These are phyloP conservation scores for Diadegma fenestrale DNA, from an alignment of 2,888 invertebrate species.

Conservation along the genomic window DNA sequence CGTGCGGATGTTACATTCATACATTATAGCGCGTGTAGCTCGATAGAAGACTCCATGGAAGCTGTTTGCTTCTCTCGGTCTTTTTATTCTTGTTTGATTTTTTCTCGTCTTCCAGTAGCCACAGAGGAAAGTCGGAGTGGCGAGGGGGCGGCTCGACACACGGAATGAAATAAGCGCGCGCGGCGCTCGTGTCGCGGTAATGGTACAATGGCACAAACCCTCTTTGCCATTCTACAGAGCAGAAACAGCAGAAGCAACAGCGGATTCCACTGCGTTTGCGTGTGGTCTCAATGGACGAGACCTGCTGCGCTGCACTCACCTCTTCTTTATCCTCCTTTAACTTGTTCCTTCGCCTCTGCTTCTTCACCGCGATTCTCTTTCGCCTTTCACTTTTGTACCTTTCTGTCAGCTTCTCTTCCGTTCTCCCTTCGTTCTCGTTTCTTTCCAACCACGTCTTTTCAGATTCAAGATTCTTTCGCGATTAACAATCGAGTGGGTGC, in stretches of 20 bases:
- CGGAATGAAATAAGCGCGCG: constrained; percentile 69
- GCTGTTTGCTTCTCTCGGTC: neutral
- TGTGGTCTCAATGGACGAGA: constrained; percentile 70
- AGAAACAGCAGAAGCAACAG: constrained; percentile 59
- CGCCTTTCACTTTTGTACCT: neutral
- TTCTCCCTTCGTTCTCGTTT: constrained; percentile 13
- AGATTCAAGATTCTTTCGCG: constrained; percentile 3
- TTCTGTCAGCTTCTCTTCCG: constrained; percentile 8
- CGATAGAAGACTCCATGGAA: constrained; percentile 38
- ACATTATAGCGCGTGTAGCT: constrained; percentile 41
- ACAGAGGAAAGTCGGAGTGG: constrained; percentile 39
- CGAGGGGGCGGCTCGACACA: constrained; percentile 66
- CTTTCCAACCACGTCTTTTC: neutral
- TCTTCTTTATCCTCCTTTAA: constrained; percentile 47
- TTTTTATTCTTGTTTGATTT: neutral
- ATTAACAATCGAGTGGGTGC: too few relatives aligned
- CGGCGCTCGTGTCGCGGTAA: constrained; percentile 70
- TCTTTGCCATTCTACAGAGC: constrained; percentile 46
- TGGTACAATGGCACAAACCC: constrained; percentile 70
- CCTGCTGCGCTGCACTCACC: constrained; percentile 56
- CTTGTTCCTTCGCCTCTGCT: constrained; percentile 23
- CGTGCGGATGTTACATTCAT: constrained; percentile 42
- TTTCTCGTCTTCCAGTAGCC: constrained; percentile 17
- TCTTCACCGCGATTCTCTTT: constrained; percentile 8
- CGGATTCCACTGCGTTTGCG: constrained; percentile 68